Base-by-base conservation (phyloP, 1,140 invertebrate species). In the Drosophila pallidifrons region DNA sequence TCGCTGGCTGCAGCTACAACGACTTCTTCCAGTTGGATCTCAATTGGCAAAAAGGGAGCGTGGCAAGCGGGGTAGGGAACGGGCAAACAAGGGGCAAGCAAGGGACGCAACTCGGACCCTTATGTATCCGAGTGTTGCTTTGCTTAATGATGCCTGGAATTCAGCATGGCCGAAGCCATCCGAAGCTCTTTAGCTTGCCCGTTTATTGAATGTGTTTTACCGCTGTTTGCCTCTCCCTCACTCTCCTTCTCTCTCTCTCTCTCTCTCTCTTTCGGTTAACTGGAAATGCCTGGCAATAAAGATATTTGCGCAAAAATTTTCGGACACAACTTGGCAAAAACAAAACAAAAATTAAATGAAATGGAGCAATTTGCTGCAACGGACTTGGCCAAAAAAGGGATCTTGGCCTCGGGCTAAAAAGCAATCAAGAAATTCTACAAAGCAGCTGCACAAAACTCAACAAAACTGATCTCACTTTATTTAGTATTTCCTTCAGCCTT, bases 71-170 rank as follows among this genome's bases (percentile, higher is more conserved):
- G 20, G 1, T 4, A 13, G 55, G 45, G 3, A 3, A 4, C 41
- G 46, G 51, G 28, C 28, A 28, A 4, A 3, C 20, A 15, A n/a
- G 25, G 5, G 55, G 1, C 16, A 10, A 16, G 20, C 20, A 25
- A 25, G 20, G 20, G 20, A 25, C 20, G 25, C 5, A 7, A 35
- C 2, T 6, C 25, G 11, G 63, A 74, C 83, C 83, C 85, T 88
- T 89, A 85, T 81, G 85, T 89, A 89, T 89, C 75, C 71, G 66
- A 51, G 61, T 68, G 76, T 77, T 75, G 71, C 70, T 66, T 74
- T 67, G 71, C 77, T 85, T 85, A 85, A 85, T 85, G 81, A 85
- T 85, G 83, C 77, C 71, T 79, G 88, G 88, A 91, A 91, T 91
- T 81, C 88, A 91, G 88, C 88, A 91, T 91, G 88, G 88, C 88